Conservation (phyloP, 1,140 invertebrate species). For the Cryptotermes secundus region DNA sequence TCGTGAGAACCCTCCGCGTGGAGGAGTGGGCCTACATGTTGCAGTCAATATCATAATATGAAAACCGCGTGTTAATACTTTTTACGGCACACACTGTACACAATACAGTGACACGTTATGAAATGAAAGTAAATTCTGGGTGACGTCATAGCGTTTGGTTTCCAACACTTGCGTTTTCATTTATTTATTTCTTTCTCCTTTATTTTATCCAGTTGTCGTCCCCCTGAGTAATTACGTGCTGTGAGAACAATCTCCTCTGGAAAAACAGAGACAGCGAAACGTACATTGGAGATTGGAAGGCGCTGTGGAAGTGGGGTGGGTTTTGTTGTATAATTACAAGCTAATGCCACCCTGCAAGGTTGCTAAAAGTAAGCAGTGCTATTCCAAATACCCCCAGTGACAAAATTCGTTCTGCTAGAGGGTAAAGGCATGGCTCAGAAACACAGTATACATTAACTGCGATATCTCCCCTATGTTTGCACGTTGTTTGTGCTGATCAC, state of each 20-base stretch:
- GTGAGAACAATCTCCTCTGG: background rate
- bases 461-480: too few species aligned
- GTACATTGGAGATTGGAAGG: background rate
- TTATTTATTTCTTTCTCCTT: background rate
- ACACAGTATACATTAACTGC: background rate
- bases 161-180: background rate
- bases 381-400: background rate
- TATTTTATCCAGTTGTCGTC: background rate
- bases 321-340: constrained; percentile 15
- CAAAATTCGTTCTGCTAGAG: background rate
- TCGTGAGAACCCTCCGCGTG: too few species aligned
- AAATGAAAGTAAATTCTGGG: background rate
- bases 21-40: too few species aligned
- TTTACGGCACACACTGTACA: too few species aligned
- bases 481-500: too few species aligned
- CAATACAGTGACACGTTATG: too few species aligned
- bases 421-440: background rate
- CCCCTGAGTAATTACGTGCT: background rate
- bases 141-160: background rate
- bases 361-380: background rate
- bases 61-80: too few species aligned
- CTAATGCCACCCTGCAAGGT: background rate
- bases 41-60: too few species aligned
- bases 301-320: background rate
- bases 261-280: background rate